Base-by-base conservation (phyloP, 2,888 invertebrate genomes). In the Parnassius orleans region DNA sequence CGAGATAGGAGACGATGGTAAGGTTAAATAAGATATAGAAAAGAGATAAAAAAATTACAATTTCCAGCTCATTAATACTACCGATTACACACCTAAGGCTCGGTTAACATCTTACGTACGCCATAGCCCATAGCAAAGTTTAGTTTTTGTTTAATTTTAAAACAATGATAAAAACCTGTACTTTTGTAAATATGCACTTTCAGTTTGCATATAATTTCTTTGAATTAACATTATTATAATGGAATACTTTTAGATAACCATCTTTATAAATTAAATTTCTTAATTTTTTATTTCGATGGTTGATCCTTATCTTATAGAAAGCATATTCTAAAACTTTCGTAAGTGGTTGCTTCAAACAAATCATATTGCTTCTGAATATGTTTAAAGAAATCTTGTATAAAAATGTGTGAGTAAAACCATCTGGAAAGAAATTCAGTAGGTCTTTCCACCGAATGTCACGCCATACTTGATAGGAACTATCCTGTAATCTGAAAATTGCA, bases 401-500 rank as follows among this genome's bases (percentile, higher is more conserved):
- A 72, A 88, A 88, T 10, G 63, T 57, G 55, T 70, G 71, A 50
- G 86, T 88, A 61, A 80, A 77, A 7, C 85, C 89, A 72, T 84
- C 84, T 57, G 86, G 79, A 67, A 86, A 87, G 50, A 80, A 68
- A 47, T 71, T 70, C 9, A 72, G 61, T 24, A 89, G 57, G 57
- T 87, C 80, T 68, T 83, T 84, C 90, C 89, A 89, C 66, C 79
- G 71, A 53, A 90, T 87, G 65, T 90, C 89, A 60, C 74, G 76
- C 90, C 89, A 89, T 33, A 86, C 71, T 72, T 78, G 72, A 64
- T 84, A 88, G 2, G 78, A 63, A 48, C 77, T 78, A 10, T 65
- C 66, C 60, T 56, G 72, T 54, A 88, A 68, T 63, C 87, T 89
- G 76, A 65, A 84, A 85, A 44, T 56, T 48, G 10, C 43, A 60